Conservation (phyloP, 2,888 invertebrate species). For the Nomada flava region DNA sequence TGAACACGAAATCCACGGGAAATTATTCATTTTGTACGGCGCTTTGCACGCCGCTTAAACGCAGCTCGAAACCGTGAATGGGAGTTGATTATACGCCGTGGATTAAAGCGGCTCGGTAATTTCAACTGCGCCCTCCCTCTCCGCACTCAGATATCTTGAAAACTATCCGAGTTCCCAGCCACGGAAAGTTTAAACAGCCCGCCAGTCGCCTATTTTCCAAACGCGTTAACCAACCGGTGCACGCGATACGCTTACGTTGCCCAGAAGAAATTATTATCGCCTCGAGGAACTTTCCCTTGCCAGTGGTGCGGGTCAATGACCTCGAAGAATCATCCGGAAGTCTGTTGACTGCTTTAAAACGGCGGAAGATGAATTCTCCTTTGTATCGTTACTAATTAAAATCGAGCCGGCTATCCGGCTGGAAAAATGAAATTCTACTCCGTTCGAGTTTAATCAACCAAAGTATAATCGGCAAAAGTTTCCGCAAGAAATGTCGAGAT, state of each 20-base stretch:
- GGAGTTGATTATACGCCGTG: conserved; percentile 15
- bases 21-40: conserved; percentile 10
- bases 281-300: not conserved
- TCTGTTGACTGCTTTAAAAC: too few species aligned
- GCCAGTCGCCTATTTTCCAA: conserved; percentile 30
- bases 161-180: conserved; percentile 17
- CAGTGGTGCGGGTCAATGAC: conserved; percentile 25
- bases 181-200: conserved; percentile 40
- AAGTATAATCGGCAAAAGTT: not conserved
- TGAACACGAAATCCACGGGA: not conserved
- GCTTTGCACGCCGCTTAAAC: not conserved
- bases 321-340: not conserved
- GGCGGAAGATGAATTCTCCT: not conserved
- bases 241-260: not conserved
- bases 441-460: not conserved
- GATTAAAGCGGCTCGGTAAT: conserved; percentile 42
- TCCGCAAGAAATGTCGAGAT: not conserved
- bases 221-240: conserved; percentile 37
- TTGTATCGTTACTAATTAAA: conserved; percentile 24
- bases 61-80: conserved; percentile 8
- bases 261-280: conserved; percentile 23
- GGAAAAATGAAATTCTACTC: conserved; percentile 6
- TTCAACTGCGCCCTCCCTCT: not conserved
- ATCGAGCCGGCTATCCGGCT: not conserved
- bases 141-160: conserved; percentile 14